These are phyloP conservation scores for Potamilus streckersoni DNA, from an alignment of 1,140 invertebrate genomes.

Conservation along the genomic window DNA sequence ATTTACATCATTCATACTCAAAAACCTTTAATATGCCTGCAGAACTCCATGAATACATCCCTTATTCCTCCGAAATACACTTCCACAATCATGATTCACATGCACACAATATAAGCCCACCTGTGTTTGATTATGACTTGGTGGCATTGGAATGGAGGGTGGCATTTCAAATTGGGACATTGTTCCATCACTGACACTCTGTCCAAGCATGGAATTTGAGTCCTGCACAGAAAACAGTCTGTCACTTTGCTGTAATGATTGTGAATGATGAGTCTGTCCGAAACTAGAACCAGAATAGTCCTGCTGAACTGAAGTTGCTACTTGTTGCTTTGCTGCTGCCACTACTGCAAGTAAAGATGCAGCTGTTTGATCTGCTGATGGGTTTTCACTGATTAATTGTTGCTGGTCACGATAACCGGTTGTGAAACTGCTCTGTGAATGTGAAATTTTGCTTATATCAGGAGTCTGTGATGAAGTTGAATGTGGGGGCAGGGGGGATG, in stretches of 20 bases:
- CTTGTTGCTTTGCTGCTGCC: slow-evolving; percentile 25
- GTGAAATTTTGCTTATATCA: slow-evolving; percentile 20
- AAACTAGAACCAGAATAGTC: slow-evolving; percentile 38
- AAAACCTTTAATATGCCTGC: too few relatives aligned
- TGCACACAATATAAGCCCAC: too few relatives aligned
- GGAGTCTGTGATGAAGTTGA: slow-evolving; percentile 15
- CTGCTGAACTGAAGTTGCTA: slow-evolving; percentile 1
- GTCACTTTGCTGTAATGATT: slow-evolving; percentile 37
- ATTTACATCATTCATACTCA: too few relatives aligned
- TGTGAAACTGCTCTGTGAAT: slow-evolving; percentile 10
- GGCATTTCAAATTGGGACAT: slow-evolving; percentile 57
- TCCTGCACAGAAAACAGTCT: slow-evolving; percentile 36
- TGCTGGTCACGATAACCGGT: slow-evolving; percentile 25
- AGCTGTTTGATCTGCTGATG: slow-evolving; percentile 8
- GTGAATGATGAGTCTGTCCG: slow-evolving; percentile 33
- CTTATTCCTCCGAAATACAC: too few relatives aligned
- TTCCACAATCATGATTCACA: too few relatives aligned
- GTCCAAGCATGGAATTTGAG: slow-evolving; percentile 29
- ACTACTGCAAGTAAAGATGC: slow-evolving; percentile 5
- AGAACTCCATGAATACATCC: too few relatives aligned
- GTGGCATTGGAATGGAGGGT: slow-evolving; percentile 58
- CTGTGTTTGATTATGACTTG: slow-evolving; percentile 27
- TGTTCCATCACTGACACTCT: slow-evolving; percentile 39
- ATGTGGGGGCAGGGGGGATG: slow-evolving; percentile 31
- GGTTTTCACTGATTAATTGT: slow-evolving; percentile 17